Percentiles rank a stretch among this genome's conserved stretches.
phyloP scores from a whole-genome alignment of 64 coral and sea anemone species.

The Porites lutea region DNA sequence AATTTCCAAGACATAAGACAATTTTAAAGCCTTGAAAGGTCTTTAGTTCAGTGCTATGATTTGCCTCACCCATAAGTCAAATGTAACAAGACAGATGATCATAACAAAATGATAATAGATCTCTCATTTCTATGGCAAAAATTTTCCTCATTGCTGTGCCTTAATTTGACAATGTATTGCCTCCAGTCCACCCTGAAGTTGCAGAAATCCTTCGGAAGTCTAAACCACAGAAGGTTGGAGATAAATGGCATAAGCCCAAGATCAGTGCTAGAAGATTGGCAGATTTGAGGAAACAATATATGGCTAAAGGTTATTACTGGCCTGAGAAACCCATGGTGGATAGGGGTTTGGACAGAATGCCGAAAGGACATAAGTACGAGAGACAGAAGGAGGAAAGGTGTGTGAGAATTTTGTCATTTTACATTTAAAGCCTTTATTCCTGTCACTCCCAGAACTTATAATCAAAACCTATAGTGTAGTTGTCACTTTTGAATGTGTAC shows the following conservation, averaged over 20 bases:
- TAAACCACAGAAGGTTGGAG: slow-evolving; percentile 68
- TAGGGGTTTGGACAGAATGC: slow-evolving; percentile 85
- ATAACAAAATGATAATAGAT: too few species aligned
- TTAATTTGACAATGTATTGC: neutral
- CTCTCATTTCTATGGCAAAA: too few species aligned
- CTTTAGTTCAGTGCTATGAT: too few species aligned
- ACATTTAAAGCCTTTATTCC: too few species aligned
- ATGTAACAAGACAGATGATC: too few species aligned
- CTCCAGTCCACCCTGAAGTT: slow-evolving; percentile 81
- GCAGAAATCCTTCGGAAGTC: slow-evolving; percentile 82
- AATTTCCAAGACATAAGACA: too few species aligned
- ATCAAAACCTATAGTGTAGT: too few species aligned
- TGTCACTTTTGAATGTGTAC: too few species aligned
- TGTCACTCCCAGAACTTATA: too few species aligned
- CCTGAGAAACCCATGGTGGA: slow-evolving; percentile 90
- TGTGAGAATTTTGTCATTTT: neutral
- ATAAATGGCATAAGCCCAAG: slow-evolving; percentile 86
- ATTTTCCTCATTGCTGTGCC: neutral
- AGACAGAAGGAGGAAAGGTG: slow-evolving; percentile 87
- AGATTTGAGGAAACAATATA: slow-evolving; percentile 77
- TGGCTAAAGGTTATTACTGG: slow-evolving; percentile 93
- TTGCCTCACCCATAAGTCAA: too few species aligned
- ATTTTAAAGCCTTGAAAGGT: too few species aligned
- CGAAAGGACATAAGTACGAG: slow-evolving; percentile 85
- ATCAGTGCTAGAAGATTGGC: slow-evolving; percentile 89